Conservation (phyloP, 2,797 vertebrate species). For the Danio aesculapii region DNA sequence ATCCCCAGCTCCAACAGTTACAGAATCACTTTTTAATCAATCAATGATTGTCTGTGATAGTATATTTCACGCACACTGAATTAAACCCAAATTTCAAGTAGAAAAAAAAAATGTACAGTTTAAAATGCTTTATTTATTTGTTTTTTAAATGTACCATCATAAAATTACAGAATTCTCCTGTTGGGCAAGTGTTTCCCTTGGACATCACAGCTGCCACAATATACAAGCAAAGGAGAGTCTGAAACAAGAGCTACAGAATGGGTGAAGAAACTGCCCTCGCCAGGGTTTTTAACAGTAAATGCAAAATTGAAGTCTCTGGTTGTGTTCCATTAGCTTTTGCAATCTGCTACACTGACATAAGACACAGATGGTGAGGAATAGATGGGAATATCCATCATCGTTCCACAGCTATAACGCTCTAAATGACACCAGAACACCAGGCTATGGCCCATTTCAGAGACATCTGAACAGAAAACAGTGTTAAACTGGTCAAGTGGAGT, state of each 20-base stretch:
- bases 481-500: conserved; percentile 9
- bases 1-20: too few relatives aligned
- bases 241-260: background rate
- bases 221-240: too few relatives aligned
- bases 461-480: conserved; percentile 1
- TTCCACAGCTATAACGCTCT: conserved; percentile 47
- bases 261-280: background rate
- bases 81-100: too few relatives aligned
- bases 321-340: conserved; percentile 73
- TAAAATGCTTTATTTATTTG: too few relatives aligned
- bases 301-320: conserved; percentile 69
- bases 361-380: conserved; percentile 64
- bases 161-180: too few relatives aligned
- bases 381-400: conserved; percentile 64
- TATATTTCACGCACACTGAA: too few relatives aligned
- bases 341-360: conserved; percentile 62
- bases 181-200: background rate
- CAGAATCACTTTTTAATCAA: too few relatives aligned
- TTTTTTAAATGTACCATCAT: too few relatives aligned
- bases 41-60: too few relatives aligned
- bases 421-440: conserved; percentile 49
- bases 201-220: too few relatives aligned
- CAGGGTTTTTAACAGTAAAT: conserved; percentile 70
- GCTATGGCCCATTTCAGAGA: conserved; percentile 14
- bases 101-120: too few relatives aligned